phyloP scores from a whole-genome alignment of 2,888 invertebrate species.

The Pristionchus exspectatus region DNA sequence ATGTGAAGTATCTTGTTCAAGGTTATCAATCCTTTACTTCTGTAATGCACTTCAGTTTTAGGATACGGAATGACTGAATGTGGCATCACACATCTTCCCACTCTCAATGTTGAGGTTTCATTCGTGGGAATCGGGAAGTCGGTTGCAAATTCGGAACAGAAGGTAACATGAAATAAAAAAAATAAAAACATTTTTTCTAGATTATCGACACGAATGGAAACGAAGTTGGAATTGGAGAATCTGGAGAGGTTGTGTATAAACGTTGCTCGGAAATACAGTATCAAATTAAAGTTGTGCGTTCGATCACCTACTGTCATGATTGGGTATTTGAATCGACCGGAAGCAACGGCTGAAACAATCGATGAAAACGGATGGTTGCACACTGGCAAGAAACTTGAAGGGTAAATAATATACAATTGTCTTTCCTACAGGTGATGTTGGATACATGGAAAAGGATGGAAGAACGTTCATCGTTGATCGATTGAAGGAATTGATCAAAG shows the following conservation, averaged over 20 bases:
- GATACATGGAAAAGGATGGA: slow-evolving; percentile 68
- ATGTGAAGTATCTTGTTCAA: slow-evolving; percentile 57
- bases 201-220: slow-evolving; percentile 72
- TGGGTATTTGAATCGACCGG: slow-evolving; percentile 87
- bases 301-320: slow-evolving; percentile 89
- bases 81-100: no score
- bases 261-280: no score
- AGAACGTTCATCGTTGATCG: slow-evolving; percentile 74
- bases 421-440: slow-evolving; percentile 66
- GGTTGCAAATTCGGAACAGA: no score
- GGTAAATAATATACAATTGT: not conserved
- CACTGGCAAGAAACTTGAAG: slow-evolving; percentile 75
- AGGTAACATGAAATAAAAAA: no score
- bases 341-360: slow-evolving; percentile 84
- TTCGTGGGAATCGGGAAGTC: no score
- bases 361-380: slow-evolving; percentile 88
- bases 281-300: slow-evolving; percentile 84
- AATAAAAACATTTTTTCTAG: slow-evolving; percentile 82
- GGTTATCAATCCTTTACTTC: slow-evolving; percentile 73
- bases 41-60: no score
- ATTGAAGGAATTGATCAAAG: slow-evolving; percentile 77
- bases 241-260: not conserved
- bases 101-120: no score
- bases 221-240: not conserved
- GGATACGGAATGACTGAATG: no score